phyloP scores from a whole-genome alignment of 2,113 vertebrate genomes.

The Leiothrix lutea region DNA sequence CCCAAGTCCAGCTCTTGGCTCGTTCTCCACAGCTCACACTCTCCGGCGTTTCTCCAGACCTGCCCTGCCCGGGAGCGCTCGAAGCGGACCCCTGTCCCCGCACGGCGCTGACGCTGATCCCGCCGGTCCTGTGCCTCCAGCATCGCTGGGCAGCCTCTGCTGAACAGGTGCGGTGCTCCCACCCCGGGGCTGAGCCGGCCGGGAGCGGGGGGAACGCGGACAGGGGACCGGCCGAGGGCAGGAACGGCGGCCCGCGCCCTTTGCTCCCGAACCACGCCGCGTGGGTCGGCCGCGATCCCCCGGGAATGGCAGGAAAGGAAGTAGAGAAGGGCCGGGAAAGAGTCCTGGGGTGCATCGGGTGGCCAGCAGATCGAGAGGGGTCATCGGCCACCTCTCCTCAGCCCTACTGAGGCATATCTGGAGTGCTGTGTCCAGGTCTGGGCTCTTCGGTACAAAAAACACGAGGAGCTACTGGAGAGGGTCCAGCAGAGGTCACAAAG shows the following conservation, averaged over 20 bases:
- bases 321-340: fast-evolving
- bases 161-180: neutral
- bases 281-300: neutral
- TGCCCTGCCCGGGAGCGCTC: neutral
- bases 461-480: neutral
- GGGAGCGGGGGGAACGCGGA: neutral
- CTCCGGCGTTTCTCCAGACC: neutral
- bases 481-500: neutral
- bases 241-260: neutral
- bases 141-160: neutral
- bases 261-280: neutral
- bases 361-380: neutral
- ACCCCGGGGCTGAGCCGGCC: neutral
- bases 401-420: neutral
- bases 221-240: too few species aligned
- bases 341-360: too few species aligned
- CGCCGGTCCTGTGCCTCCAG: neutral
- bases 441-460: neutral
- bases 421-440: fast-evolving
- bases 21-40: fast-evolving
- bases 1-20: fast-evolving
- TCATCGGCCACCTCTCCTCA: neutral
- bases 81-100: neutral
- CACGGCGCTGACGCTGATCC: fast-evolving
- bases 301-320: neutral